A percentile compares a stretch with the other conserved stretches of the same genome.
These are phyloP conservation scores for Magallana ariakensis DNA, from an alignment of 1,140 invertebrate genomes.

Conservation along the genomic window DNA sequence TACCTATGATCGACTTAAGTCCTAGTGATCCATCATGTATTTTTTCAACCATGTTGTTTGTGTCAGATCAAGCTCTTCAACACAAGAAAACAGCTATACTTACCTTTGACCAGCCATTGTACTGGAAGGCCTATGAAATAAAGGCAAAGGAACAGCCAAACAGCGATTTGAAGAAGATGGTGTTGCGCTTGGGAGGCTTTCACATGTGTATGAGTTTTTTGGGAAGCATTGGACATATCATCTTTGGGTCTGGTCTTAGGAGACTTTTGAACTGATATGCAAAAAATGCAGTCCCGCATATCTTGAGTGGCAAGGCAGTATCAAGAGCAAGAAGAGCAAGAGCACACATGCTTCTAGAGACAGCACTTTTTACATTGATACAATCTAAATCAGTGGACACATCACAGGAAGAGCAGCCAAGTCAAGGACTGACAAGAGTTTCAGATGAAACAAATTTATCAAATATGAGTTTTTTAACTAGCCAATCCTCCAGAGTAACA, in stretches of 20 bases:
- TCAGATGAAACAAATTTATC: too few relatives aligned
- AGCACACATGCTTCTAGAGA: constrained; percentile 72
- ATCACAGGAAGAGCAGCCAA: background rate
- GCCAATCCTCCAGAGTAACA: too few relatives aligned
- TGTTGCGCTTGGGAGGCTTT: constrained; percentile 59
- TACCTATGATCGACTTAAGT: constrained; percentile 69
- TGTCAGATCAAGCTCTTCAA: constrained; percentile 52
- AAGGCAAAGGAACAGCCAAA: constrained; percentile 35
- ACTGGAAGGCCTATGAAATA: constrained; percentile 60
- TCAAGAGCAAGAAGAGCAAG: constrained; percentile 75
- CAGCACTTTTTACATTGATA: constrained; percentile 39
- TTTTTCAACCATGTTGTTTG: constrained; percentile 65
- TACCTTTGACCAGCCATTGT: constrained; percentile 71
- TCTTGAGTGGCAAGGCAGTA: constrained; percentile 77
- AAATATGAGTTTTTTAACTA: background rate
- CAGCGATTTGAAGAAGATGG: constrained; percentile 50
- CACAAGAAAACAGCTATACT: constrained; percentile 57
- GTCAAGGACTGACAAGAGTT: too few relatives aligned
- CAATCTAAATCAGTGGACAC: background rate
- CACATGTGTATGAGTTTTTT: constrained; percentile 66
- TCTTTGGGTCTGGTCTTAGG: constrained; percentile 59
- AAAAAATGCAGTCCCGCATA: constrained; percentile 70
- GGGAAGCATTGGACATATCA: constrained; percentile 60
- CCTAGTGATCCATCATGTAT: constrained; percentile 65
- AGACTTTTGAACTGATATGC: constrained; percentile 59